These are phyloP conservation scores for Pandemis heparana DNA, from an alignment of 2,888 invertebrate species.

Conservation along the genomic window DNA sequence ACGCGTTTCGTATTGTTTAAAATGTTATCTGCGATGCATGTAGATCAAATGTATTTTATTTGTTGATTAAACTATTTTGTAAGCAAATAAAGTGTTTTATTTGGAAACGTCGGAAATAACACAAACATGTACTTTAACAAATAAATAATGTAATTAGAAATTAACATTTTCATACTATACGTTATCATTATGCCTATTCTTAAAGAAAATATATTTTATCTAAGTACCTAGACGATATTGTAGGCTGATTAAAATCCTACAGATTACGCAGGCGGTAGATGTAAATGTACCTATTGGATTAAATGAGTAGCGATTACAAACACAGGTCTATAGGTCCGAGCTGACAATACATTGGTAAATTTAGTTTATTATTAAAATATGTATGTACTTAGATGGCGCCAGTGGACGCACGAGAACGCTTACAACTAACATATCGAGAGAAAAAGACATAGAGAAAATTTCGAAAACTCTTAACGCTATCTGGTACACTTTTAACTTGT, in stretches of 20 bases:
- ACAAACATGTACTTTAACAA: constrained; percentile 75
- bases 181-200: constrained; percentile 64
- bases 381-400: constrained; percentile 54
- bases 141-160: constrained; percentile 82
- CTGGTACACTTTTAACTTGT: constrained; percentile 71
- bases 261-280: constrained; percentile 74
- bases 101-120: constrained; percentile 53
- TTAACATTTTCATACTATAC: constrained; percentile 75
- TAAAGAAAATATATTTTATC: constrained; percentile 77
- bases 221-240: constrained; percentile 62
- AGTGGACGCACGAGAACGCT: constrained; percentile 58
- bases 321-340: constrained; percentile 61
- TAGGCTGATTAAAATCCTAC: constrained; percentile 74
- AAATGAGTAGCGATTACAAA: constrained; percentile 63
- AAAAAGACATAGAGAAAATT: constrained; percentile 80
- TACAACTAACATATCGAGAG: constrained; percentile 80
- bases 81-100: constrained; percentile 13
- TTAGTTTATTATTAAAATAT: constrained; percentile 60
- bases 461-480: constrained; percentile 76
- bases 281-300: constrained; percentile 63
- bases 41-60: constrained; percentile 15
- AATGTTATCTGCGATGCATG: constrained; percentile 15
- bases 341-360: constrained; percentile 64
- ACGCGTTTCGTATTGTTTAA: constrained; percentile 8
- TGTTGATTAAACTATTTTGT: constrained; percentile 27